Evolutionary conservation across 2,888 invertebrate species (phyloP), one percentile per base, ranked within the genome.

Genomic region (Eueremaeus valkanovi): DNA sequence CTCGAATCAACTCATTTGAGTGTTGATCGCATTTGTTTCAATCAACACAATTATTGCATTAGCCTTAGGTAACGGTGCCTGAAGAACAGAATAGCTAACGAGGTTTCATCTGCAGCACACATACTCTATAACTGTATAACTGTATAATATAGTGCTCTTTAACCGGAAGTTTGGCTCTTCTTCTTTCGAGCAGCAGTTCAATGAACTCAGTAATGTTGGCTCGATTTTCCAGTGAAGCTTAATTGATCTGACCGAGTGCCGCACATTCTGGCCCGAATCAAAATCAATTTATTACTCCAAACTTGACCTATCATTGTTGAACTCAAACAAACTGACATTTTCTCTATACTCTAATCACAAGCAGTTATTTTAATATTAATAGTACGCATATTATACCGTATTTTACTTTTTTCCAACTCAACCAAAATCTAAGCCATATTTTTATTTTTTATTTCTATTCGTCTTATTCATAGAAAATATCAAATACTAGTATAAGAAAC

Each of bases 231-330:
- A 61, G 61, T 18, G 9, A 61, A 29, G 61, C 61, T 61, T 61
- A 61, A 61, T 61, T 61, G 61, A 61, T 61, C 16, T 61, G 61
- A 61, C 61, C 61, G 61, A 61, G 61, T 61, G 61, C 61, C 61
- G 61, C 31, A 61, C 61, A 61, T 61, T 29, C 61, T n/a, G 61
- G 61, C 31, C 61, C 61, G 61, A 61, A 29, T 61, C 31, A 31
- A 13, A 29, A 61, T 61, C 31, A 27, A 61, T 61, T 61, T 61
- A 61, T 61, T 61, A 29, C 61, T 61, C 11, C 61, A 61, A 61
- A 61, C 61, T 61, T 61, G 61, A 61, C 61, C 61, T 61, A 11
- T 61, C 61, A 58, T 61, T 61, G 27, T 61, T 61, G 61, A 61
- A 61, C 61, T 61, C 21, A 61, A 31, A 18, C 27, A 11, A n/a